phyloP scores from a whole-genome alignment of 2,888 invertebrate genomes.

The Parelbella ahira region DNA sequence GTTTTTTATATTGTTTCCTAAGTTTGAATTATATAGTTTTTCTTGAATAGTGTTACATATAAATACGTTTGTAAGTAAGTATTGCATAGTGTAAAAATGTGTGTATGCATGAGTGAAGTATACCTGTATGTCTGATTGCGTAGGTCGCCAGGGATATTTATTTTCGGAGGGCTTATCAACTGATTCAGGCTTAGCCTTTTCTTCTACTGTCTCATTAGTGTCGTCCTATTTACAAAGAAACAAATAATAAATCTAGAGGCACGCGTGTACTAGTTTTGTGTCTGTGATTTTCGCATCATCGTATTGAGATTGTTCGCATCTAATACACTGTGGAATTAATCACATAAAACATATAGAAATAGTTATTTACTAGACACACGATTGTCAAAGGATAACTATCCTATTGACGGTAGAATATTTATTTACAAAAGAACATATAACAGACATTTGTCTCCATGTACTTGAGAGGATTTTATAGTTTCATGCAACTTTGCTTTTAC shows the following conservation, averaged over 20 bases:
- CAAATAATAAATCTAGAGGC: conserved; percentile 31
- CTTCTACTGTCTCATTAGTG: conserved; percentile 52
- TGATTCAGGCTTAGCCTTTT: conserved; percentile 46
- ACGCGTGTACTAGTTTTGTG: conserved; percentile 22
- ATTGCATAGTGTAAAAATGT: conserved; percentile 33
- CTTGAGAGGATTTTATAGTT: conserved; percentile 10
- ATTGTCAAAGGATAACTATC: conserved; percentile 39
- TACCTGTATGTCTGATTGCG: conserved; percentile 56
- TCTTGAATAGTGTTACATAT: no score
- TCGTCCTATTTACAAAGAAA: conserved; percentile 71
- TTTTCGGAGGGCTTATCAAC: conserved; percentile 65
- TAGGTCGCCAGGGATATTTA: conserved; percentile 65
- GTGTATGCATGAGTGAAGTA: conserved; percentile 41
- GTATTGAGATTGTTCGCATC: conserved; percentile 31
- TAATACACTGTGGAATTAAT: conserved; percentile 32
- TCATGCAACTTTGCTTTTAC: conserved; percentile 27
- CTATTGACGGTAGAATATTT: conserved; percentile 36
- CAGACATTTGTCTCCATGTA: conserved; percentile 4
- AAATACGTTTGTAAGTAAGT: conserved; percentile 24
- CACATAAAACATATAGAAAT: conserved; percentile 30
- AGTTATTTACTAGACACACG: conserved; percentile 55
- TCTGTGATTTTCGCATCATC: conserved; percentile 29
- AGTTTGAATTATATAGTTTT: no score
- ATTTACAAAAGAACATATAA: conserved; percentile 34
- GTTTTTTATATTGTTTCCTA: conserved; percentile 49